Percentiles rank a stretch among this genome's conserved stretches.
Evolutionary conservation across 37 sponge, comb jelly and placozoan genomes (phyloP).

Genomic region (Oscarella lobularis): DNA sequence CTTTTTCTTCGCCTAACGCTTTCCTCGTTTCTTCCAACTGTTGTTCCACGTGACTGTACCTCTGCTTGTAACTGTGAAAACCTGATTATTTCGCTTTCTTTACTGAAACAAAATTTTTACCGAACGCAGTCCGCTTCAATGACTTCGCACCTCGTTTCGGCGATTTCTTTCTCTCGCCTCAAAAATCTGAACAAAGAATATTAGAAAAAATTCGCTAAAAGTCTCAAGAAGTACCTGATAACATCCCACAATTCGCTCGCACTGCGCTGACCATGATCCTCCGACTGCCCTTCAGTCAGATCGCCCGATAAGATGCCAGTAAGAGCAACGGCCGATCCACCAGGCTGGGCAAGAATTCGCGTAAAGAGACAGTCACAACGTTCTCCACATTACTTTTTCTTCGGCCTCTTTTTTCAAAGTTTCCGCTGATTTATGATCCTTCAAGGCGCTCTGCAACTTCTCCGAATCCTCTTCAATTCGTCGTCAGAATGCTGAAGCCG

Average conservation of each 20-base stretch:
- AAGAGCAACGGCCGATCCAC: not conserved
- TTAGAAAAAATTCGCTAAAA: not conserved
- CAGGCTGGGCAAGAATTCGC: not conserved
- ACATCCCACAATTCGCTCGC: not conserved
- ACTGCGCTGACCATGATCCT: not conserved
- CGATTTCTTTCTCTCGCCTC: slow-evolving; percentile 84
- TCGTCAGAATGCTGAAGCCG: not conserved
- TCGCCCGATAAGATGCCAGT: not conserved
- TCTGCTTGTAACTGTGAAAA: too few species aligned
- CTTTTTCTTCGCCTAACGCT: slow-evolving; percentile 31
- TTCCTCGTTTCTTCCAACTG: slow-evolving; percentile 45
- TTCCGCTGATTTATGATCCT: slow-evolving; percentile 7
- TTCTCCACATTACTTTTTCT: too few species aligned
- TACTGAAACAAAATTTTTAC: too few species aligned
- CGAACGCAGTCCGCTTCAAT: slow-evolving; percentile 47
- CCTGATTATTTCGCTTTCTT: too few species aligned
- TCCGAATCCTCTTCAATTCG: not conserved
- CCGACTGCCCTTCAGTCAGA: not conserved
- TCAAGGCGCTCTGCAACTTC: too few species aligned
- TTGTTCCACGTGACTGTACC: slow-evolving; percentile 34
- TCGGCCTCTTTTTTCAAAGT: slow-evolving; percentile 11
- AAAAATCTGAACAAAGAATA: slow-evolving; percentile 14
- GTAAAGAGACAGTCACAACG: too few species aligned
- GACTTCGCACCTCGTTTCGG: slow-evolving; percentile 67
- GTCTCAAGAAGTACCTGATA: not conserved